Conservation (phyloP, 1,140 invertebrate species). For the Zaprionus ornatus region DNA sequence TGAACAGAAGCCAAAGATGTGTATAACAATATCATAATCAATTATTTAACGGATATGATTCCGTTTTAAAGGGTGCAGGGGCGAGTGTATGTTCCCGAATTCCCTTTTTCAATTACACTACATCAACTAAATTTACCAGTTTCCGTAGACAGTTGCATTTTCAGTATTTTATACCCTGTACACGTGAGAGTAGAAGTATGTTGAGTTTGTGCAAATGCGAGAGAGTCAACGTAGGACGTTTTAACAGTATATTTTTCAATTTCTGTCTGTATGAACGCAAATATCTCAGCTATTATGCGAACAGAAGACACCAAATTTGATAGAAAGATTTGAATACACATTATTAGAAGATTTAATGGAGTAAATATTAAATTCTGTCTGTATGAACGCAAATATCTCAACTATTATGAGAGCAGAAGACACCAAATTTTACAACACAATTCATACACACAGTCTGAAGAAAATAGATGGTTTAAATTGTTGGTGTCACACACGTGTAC, state of each 20-base stretch:
- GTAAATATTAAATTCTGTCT: too few species aligned
- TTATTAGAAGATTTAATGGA: too few species aligned
- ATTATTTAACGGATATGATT: constrained; percentile 1
- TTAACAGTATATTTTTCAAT: too few species aligned
- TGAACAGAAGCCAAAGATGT: constrained; percentile 4
- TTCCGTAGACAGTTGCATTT: background rate
- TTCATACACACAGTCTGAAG: background rate
- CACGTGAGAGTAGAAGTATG: background rate
- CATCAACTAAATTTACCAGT: background rate
- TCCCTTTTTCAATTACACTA: background rate
- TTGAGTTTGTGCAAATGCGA: background rate
- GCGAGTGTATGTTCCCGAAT: background rate
- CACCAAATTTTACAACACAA: background rate
- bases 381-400: background rate
- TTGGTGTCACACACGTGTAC: background rate
- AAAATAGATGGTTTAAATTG: background rate
- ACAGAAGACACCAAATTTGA: background rate
- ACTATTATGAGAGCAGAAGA: too few species aligned
- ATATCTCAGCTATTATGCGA: background rate
- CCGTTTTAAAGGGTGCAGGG: background rate
- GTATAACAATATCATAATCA: constrained; percentile 1
- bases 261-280: background rate
- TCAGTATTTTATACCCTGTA: background rate
- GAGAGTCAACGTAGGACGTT: too few species aligned
- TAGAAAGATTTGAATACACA: background rate